These are phyloP conservation scores for Amphiprion percula DNA, from an alignment of 2,113 vertebrate species.

Conservation along the genomic window DNA sequence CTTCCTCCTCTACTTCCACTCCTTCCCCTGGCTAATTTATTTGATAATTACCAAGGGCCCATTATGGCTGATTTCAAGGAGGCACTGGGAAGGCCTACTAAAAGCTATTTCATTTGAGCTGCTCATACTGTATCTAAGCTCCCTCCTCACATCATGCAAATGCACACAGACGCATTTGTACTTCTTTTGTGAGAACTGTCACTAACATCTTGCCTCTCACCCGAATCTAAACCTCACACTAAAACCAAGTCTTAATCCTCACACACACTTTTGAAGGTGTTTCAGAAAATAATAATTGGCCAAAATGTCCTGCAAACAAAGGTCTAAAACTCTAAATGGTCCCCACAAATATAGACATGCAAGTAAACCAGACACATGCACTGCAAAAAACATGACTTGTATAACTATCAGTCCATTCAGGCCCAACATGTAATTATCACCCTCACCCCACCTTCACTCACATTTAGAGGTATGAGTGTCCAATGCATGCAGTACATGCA, in stretches of 20 bases:
- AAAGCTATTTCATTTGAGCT: slow-evolving; percentile 81
- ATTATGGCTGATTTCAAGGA: slow-evolving; percentile 78
- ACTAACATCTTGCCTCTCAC: slow-evolving; percentile 2
- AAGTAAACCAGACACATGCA: neutral
- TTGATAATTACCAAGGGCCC: slow-evolving; percentile 78
- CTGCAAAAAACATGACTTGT: slow-evolving; percentile 27
- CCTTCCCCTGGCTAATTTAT: slow-evolving; percentile 69
- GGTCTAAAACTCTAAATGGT: neutral
- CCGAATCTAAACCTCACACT: neutral
- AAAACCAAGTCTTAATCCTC: neutral
- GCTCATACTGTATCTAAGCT: slow-evolving; percentile 51
- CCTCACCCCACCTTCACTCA: slow-evolving; percentile 35
- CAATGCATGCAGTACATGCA: slow-evolving; percentile 13
- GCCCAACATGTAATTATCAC: slow-evolving; percentile 60
- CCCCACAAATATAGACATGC: neutral
- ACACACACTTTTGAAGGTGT: neutral
- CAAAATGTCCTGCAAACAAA: neutral
- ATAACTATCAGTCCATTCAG: slow-evolving; percentile 57
- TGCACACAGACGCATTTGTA: slow-evolving; percentile 3
- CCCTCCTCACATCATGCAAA: neutral
- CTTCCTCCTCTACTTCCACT: slow-evolving; percentile 6
- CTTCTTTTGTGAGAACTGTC: neutral
- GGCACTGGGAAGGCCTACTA: slow-evolving; percentile 70
- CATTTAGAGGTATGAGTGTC: slow-evolving; percentile 25
- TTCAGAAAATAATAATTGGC: neutral